Percentiles rank a stretch among this genome's conserved stretches.
Evolutionary conservation across 2,888 invertebrate genomes (phyloP).

Genomic region (Stenotaenia linearis): DNA sequence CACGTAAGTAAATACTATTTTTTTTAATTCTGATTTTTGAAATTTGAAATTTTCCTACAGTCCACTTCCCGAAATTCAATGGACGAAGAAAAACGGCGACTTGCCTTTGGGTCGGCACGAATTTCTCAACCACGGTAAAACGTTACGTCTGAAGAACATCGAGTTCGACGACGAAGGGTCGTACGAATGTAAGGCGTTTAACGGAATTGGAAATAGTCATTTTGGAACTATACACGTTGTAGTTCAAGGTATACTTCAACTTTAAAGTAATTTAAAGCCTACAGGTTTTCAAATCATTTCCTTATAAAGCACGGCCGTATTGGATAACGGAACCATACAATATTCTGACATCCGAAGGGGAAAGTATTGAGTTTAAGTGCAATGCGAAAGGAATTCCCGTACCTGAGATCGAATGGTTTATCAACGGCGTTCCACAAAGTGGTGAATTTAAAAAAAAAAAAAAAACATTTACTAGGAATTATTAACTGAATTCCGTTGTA

Average conservation of each 20-base stretch:
- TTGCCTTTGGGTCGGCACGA: slow-evolving; percentile 52
- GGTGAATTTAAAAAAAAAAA: slow-evolving; percentile 44
- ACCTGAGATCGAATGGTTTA: slow-evolving; percentile 90
- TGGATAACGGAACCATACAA: slow-evolving; percentile 85
- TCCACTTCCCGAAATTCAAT: slow-evolving; percentile 87
- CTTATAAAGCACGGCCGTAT: slow-evolving; percentile 59
- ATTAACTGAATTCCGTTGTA: neutral
- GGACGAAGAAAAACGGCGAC: slow-evolving; percentile 73
- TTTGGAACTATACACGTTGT: slow-evolving; percentile 74
- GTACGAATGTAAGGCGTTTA: slow-evolving; percentile 90
- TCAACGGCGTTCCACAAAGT: slow-evolving; percentile 75
- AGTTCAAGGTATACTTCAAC: slow-evolving; percentile 43
- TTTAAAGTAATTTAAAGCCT: neutral
- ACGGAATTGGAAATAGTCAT: slow-evolving; percentile 78
- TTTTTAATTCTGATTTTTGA: neutral
- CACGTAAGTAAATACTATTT: slow-evolving; percentile 61
- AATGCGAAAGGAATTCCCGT: slow-evolving; percentile 82
- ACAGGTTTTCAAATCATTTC: too few relatives aligned
- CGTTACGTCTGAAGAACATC: slow-evolving; percentile 77
- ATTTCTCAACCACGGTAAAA: slow-evolving; percentile 86
- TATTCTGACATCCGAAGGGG: slow-evolving; percentile 82
- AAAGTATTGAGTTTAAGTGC: slow-evolving; percentile 78
- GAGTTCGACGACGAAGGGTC: slow-evolving; percentile 81
- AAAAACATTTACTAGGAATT: neutral
- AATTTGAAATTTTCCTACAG: slow-evolving; percentile 55